Evolutionary conservation across 2,113 vertebrate species (phyloP), one percentile per base, ranked within the genome.

Genomic region (rat (Rattus norvegicus)): DNA sequence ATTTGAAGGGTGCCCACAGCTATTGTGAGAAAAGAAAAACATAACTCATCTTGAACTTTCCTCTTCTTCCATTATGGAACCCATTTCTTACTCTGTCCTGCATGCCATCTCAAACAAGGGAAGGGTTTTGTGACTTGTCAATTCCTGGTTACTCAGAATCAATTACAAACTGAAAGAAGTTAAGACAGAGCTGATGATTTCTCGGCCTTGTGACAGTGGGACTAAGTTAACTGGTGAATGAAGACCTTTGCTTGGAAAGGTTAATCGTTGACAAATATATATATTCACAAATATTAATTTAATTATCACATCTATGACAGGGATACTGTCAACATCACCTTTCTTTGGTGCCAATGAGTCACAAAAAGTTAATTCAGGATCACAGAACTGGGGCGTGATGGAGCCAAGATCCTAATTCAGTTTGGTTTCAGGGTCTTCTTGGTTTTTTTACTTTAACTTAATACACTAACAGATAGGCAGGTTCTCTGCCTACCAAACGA

Each of bases 1-100:
- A 79, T 61, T 65, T 93, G 84, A 97, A 87, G 30, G 43, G 59
- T 88, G 47, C 84, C 43, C 54, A 90, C 36, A 92, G 73, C 84
- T 90, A 92, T 14, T 95, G 26, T 43, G 63, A 96, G 63, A 83
- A 88, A 11, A 43, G 43, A 43, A 43, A 96, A 92, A 59, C 11
- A 88, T 47, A 79, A 92, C 72, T 52, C 43, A 85, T 75, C 65
- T 72, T 79, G 13, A 89, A 72, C 3, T 28, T 79, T 67, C 83
- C 87, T 76, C 28, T 76, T 95, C 67, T 79, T 75, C 91, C 76
- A 67, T 16, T 79, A 61, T 1, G 9, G 69, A 56, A 81, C n/a
- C 39, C 54, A 24, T 39, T 80, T 88, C 65, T 92, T 91, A 4
- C 49, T 49, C 83, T 54, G 28, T 67, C 26, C 52, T 19, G 56